Percentiles rank a stretch among this genome's conserved stretches.
These are phyloP conservation scores for Oncorhynchus keta DNA, from an alignment of 2,113 vertebrate species.

Conservation along the genomic window DNA sequence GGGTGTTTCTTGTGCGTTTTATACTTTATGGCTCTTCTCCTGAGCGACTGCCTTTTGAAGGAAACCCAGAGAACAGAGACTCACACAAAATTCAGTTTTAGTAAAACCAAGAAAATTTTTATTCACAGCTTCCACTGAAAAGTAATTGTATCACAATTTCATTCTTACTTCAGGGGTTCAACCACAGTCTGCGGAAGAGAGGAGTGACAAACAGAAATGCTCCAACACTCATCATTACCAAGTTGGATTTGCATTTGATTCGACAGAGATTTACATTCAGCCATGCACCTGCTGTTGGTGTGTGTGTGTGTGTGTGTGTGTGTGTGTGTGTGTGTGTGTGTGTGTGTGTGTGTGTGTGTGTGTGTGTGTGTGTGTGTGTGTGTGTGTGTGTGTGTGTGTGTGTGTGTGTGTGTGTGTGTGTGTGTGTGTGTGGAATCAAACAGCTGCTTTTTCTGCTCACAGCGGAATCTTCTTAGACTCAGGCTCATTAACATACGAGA, in stretches of 20 bases:
- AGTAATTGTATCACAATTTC: slow-evolving; percentile 41
- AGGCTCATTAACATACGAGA: not conserved
- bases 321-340: no score
- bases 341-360: no score
- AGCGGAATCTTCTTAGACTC: not conserved
- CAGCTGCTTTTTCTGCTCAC: not conserved
- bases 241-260: slow-evolving; percentile 10
- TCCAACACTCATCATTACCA: slow-evolving; percentile 11
- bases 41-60: not conserved
- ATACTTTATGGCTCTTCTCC: not conserved
- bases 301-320: no score
- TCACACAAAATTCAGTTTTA: slow-evolving; percentile 28
- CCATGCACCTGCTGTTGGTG: not conserved
- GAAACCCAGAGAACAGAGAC: slow-evolving; percentile 10
- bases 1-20: not conserved
- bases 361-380: no score
- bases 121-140: slow-evolving; percentile 31
- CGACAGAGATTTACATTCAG: slow-evolving; percentile 19
- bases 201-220: slow-evolving; percentile 4
- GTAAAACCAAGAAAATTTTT: slow-evolving; percentile 42
- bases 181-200: slow-evolving; percentile 16
- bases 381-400: no score
- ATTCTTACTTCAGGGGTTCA: slow-evolving; percentile 41
- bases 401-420: no score
- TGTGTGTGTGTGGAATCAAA: not conserved